Conservation (phyloP, 53 echinoderm and acorn worm species). For the Astropecten irregularis region DNA sequence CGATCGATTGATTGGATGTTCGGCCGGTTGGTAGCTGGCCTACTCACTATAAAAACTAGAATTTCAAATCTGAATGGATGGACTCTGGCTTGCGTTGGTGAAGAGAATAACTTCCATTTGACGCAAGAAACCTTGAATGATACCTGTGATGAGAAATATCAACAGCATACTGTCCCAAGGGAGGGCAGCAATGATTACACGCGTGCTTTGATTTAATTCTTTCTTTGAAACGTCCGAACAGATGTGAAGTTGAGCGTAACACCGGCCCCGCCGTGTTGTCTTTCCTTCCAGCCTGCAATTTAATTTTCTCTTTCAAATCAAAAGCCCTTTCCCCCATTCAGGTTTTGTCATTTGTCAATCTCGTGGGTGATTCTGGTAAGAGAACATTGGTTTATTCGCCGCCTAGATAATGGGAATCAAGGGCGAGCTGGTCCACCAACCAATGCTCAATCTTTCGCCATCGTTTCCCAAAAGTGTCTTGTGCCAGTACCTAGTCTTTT, state of each 20-base stretch:
- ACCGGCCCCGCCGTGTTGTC: constrained; percentile 55
- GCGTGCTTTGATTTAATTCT: constrained; percentile 55
- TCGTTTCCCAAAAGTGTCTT: constrained; percentile 4
- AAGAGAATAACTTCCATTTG: constrained; percentile 41
- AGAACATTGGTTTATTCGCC: constrained; percentile 51
- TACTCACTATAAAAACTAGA: no score
- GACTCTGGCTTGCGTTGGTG: no score
- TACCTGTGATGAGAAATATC: constrained; percentile 7
- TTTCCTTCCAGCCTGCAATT: constrained; percentile 44
- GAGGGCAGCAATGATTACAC: constrained; percentile 35
- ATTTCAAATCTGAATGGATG: no score
- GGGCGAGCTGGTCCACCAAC: constrained; percentile 11
- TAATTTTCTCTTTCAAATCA: constrained; percentile 55
- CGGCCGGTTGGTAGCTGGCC: no score
- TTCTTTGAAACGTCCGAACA: constrained; percentile 58
- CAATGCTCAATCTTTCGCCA: constrained; percentile 18
- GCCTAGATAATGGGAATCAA: constrained; percentile 40
- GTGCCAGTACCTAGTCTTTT: constrained; percentile 10
- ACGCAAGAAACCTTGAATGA: constrained; percentile 17
- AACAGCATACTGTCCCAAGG: constrained; percentile 22
- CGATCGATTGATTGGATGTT: no score
- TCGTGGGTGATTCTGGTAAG: constrained; percentile 31
- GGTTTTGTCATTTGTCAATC: constrained; percentile 56
- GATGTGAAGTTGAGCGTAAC: constrained; percentile 62
- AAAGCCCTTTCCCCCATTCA: constrained; percentile 38